A percentile compares a stretch with the other conserved stretches of the same genome.
Conservation (phyloP, 2,888 invertebrate species). For the Drosophila neotestacea region DNA sequence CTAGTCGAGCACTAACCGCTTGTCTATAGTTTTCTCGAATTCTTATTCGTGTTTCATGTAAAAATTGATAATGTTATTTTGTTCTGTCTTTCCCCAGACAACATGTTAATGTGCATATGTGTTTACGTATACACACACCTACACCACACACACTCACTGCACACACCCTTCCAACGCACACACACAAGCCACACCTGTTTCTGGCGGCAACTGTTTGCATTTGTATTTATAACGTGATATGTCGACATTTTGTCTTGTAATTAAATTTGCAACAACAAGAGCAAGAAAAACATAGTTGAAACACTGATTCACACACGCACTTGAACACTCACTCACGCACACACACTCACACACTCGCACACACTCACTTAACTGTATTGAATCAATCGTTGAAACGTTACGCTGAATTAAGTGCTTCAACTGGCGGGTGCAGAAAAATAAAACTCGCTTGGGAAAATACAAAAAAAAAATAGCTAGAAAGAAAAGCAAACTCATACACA, state of each 20-base stretch:
- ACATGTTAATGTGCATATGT: slow-evolving; percentile 16
- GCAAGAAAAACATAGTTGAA: slow-evolving; percentile 19
- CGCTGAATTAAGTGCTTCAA: slow-evolving; percentile 60
- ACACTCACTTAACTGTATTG: slow-evolving; percentile 45
- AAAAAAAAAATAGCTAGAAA: slow-evolving; percentile 13
- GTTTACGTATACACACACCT: slow-evolving; percentile 1
- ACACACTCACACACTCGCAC: slow-evolving; percentile 10
- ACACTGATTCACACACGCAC: slow-evolving; percentile 28
- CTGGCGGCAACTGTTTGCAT: slow-evolving; percentile 31
- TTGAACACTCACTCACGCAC: slow-evolving; percentile 23
- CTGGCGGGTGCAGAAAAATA: slow-evolving; percentile 17
- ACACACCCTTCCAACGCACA: not conserved
- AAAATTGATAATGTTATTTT: slow-evolving; percentile 3
- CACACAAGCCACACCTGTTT: not conserved
- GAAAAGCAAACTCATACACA: slow-evolving; percentile 19
- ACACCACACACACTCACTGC: not conserved
- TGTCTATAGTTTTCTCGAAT: not conserved
- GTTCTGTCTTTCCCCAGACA: not conserved
- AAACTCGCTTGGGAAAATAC: not conserved
- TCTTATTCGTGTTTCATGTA: not conserved
- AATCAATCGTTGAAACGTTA: slow-evolving; percentile 65
- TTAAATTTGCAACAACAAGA: slow-evolving; percentile 62
- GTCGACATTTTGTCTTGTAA: slow-evolving; percentile 73
- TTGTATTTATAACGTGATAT: slow-evolving; percentile 66
- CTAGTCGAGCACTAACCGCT: not conserved